phyloP scores from a whole-genome alignment of 2,113 vertebrate genomes.

The Saccopteryx bilineata region DNA sequence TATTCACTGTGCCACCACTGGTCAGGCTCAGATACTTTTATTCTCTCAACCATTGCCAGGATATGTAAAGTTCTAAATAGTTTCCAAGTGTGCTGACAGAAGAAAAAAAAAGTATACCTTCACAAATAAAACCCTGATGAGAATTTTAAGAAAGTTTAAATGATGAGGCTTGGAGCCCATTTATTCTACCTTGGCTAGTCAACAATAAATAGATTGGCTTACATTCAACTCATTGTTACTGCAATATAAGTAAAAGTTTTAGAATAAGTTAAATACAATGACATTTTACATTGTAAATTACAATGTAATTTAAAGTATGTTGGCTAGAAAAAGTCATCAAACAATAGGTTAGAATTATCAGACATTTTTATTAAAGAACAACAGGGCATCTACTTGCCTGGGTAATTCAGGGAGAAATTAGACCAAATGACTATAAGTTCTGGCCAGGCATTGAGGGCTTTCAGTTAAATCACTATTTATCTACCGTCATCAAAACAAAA shows the following conservation, averaged over 20 bases:
- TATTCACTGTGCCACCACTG: too few species aligned
- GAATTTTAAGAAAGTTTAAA: constrained; percentile 14
- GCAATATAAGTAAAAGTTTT: constrained; percentile 44
- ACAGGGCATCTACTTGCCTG: constrained; percentile 35
- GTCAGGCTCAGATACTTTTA: not conserved
- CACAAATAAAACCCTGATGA: constrained; percentile 51
- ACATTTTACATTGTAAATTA: too few species aligned
- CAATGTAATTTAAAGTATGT: constrained; percentile 19
- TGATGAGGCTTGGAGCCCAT: not conserved
- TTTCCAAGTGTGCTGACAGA: not conserved
- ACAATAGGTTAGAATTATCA: constrained; percentile 25
- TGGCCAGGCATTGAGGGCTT: not conserved
- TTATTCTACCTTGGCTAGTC: not conserved
- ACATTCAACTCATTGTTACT: constrained; percentile 21
- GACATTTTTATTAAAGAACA: constrained; percentile 61
- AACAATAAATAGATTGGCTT: constrained; percentile 47
- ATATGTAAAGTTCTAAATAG: constrained; percentile 27
- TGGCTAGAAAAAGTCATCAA: constrained; percentile 32
- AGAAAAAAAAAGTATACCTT: not conserved
- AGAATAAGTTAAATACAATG: constrained; percentile 52
- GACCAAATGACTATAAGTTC: constrained; percentile 36
- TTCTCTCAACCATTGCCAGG: not conserved
- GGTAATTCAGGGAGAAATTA: constrained; percentile 65
- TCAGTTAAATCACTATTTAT: constrained; percentile 64
- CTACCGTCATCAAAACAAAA: constrained; percentile 30